A percentile compares a stretch with the other conserved stretches of the same genome.
Evolutionary conservation across 2,888 invertebrate species (phyloP).

Genomic region (Alloscopus bannaensis): DNA sequence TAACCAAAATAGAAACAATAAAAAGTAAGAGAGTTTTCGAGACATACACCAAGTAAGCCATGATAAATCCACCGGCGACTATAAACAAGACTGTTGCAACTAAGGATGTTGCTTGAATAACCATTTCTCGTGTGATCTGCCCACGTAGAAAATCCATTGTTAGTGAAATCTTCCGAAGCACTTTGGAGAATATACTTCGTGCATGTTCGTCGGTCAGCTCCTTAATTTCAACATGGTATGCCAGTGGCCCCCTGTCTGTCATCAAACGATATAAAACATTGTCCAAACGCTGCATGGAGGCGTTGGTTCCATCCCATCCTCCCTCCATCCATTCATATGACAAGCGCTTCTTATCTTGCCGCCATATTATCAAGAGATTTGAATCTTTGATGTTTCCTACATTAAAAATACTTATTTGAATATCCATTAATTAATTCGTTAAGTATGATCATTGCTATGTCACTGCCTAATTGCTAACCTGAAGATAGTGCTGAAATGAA

Average conservation of each 20-base stretch:
- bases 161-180: constrained; percentile 81
- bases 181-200: constrained; percentile 83
- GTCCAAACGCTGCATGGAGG: constrained; percentile 82
- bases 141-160: constrained; percentile 84
- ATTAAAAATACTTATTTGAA: too few relatives aligned
- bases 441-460: too few relatives aligned
- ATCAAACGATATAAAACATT: constrained; percentile 82
- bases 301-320: constrained; percentile 77
- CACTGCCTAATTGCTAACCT: too few relatives aligned
- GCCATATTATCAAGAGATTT: constrained; percentile 79
- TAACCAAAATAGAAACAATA: neutral
- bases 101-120: constrained; percentile 86
- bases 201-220: constrained; percentile 88
- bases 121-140: constrained; percentile 85
- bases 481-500: constrained; percentile 85
- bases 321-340: constrained; percentile 93
- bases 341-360: constrained; percentile 88
- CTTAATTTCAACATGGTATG: constrained; percentile 75
- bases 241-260: constrained; percentile 65
- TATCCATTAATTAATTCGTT: too few relatives aligned
- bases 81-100: constrained; percentile 87
- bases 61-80: constrained; percentile 87
- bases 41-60: constrained; percentile 87
- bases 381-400: constrained; percentile 65
- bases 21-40: neutral